Base-by-base conservation (phyloP, 2,888 invertebrate species). In the Criorhina ranunculi region DNA sequence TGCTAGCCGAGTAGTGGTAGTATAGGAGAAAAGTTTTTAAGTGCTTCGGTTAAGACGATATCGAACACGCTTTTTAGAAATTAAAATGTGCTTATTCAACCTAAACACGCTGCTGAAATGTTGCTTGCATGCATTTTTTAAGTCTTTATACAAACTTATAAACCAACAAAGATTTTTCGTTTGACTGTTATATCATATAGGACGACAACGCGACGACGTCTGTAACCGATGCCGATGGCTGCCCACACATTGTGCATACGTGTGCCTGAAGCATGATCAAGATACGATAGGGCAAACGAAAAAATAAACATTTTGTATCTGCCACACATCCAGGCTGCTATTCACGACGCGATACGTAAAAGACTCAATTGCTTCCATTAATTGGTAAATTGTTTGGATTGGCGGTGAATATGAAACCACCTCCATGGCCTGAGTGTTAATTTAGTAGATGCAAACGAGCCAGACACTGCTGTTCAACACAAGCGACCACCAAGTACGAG, bases 311-410 rank as follows among this genome's bases (percentile, higher is more conserved):
- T 31, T 33, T 15, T 31, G 33, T 70, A 9, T 44, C 19, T 24
- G 4, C 24, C 24, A 3, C 24, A 62, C 62, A 73, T 33, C 66
- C 33, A 31, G n/a, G 40, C 40, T 60, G 35, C 70, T 33, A 72
- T 31, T 59, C 59, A n/a, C 33, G 37, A 19, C 29, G 29, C 35
- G 62, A 55, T 75, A 76, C 24, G 60, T 37, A 70, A 37, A 49
- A 66, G 64, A 64, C 81, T 81, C 76, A 76, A 82, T 72, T 77
- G 82, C 70, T 40, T 72, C 53, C 82, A 72, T 82, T 82, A 82
- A 82, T 82, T 77, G 77, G 82, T 82, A 66, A 77, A 82, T 72
- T 53, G 77, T 66, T 72, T 46, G 33, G 35, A 72, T 66, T 62
- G 55, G 37, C 51, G 31, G 62, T 57, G 59, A 66, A 66, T 24